Conservation (phyloP, 2,797 vertebrate genomes). For the Malacoctenus gilli region DNA sequence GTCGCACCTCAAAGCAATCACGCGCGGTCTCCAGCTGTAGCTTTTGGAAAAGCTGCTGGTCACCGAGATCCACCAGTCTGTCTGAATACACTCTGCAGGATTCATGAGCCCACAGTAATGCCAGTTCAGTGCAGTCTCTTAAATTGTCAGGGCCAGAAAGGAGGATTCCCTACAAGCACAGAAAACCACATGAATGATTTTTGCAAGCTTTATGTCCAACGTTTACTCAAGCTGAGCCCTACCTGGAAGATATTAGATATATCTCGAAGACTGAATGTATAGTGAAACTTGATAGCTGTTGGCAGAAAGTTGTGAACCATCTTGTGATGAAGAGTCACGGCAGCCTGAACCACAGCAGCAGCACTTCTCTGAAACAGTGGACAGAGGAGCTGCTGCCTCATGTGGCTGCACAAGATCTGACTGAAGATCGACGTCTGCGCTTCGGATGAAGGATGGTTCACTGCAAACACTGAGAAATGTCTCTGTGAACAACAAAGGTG, state of each 20-base stretch:
- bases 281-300: constrained; percentile 85
- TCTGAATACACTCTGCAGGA: constrained; percentile 83
- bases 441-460: constrained; percentile 82
- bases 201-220: not conserved
- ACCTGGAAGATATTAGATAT: constrained; percentile 86
- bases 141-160: constrained; percentile 81
- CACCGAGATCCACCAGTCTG: constrained; percentile 81
- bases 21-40: constrained; percentile 76
- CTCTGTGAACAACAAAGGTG: constrained; percentile 70
- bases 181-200: constrained; percentile 12
- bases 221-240: too few species aligned
- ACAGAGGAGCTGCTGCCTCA: constrained; percentile 78
- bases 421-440: constrained; percentile 81
- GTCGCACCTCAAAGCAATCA: constrained; percentile 83
- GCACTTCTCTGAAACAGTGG: constrained; percentile 66
- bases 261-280: constrained; percentile 84
- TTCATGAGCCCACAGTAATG: constrained; percentile 84
- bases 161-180: constrained; percentile 82
- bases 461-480: constrained; percentile 86
- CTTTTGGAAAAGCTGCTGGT: constrained; percentile 80
- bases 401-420: constrained; percentile 79
- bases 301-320: constrained; percentile 81
- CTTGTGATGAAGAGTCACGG: constrained; percentile 77
- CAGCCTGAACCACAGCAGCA: constrained; percentile 74
- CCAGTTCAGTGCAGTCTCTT: constrained; percentile 74